Evolutionary conservation across 2,797 vertebrate genomes (phyloP).

Genomic region (Anguilla anguilla): DNA sequence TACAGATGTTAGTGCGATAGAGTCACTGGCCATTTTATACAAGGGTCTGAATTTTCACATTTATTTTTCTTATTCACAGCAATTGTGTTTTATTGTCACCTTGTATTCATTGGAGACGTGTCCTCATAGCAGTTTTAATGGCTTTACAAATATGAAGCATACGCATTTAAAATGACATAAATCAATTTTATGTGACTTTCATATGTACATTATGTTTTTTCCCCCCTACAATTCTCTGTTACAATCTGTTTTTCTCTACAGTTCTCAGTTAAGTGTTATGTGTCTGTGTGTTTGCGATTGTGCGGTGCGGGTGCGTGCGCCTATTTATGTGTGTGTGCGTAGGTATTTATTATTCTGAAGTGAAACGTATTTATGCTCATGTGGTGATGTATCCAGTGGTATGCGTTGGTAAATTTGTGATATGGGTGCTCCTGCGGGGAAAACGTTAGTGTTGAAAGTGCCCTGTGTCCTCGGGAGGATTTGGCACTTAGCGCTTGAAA

Average conservation of each 20-base stretch:
- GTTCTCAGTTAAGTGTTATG: neutral
- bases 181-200: neutral
- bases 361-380: neutral
- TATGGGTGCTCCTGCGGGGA: constrained; percentile 64
- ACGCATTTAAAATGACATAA: neutral
- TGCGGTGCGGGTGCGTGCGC: neutral
- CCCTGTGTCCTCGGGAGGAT: constrained; percentile 60
- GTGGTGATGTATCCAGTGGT: constrained; percentile 1
- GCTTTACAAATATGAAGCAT: neutral
- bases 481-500: constrained; percentile 72
- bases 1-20: neutral
- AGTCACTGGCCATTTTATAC: neutral
- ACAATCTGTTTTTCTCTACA: neutral
- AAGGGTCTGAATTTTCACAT: neutral
- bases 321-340: neutral
- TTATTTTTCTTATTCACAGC: neutral
- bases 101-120: neutral
- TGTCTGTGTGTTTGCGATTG: neutral
- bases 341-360: neutral
- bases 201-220: neutral
- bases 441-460: constrained; percentile 69
- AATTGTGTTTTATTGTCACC: neutral
- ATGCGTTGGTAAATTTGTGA: constrained; percentile 64
- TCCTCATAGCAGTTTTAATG: neutral
- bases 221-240: neutral